Conservation (phyloP, 2,888 invertebrate genomes). For the Aethes cnicana region DNA sequence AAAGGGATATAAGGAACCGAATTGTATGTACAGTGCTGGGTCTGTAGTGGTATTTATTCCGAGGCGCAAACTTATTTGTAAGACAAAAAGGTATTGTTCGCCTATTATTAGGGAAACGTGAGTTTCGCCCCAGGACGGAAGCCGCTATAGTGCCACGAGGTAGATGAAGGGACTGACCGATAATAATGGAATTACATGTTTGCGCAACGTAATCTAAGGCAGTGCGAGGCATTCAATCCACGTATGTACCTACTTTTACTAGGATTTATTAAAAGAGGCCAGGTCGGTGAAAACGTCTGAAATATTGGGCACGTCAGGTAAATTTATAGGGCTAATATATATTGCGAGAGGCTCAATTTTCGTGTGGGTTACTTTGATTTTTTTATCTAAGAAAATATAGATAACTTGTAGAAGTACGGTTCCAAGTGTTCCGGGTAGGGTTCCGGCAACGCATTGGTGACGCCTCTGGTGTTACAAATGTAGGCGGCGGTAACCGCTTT, state of each 20-base stretch:
- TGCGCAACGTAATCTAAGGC: conserved; percentile 38
- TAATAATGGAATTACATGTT: conserved; percentile 41
- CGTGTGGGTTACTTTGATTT: conserved; percentile 68
- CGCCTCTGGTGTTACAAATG: too few relatives aligned
- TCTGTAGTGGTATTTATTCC: conserved; percentile 14
- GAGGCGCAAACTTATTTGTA: conserved; percentile 19
- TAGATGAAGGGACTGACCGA: conserved; percentile 36
- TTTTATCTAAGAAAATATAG: conserved; percentile 56
- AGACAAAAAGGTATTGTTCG: conserved; percentile 28
- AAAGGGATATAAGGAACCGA: conserved; percentile 3
- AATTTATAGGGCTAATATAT: conserved; percentile 80
- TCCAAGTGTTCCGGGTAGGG: not conserved
- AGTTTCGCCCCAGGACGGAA: conserved; percentile 17
- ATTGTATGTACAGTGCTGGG: conserved; percentile 11
- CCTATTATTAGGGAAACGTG: conserved; percentile 27
- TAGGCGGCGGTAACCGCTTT: too few relatives aligned
- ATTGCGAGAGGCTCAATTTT: conserved; percentile 68
- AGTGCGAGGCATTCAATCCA: conserved; percentile 42
- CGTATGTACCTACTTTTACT: conserved; percentile 37
- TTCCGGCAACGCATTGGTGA: too few relatives aligned
- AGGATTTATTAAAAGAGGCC: conserved; percentile 75
- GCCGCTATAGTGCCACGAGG: conserved; percentile 20
- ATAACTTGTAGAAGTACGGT: conserved; percentile 33
- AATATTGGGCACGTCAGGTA: conserved; percentile 77
- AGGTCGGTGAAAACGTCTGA: conserved; percentile 74